Evolutionary conservation across 1,140 invertebrate genomes (phyloP).

Genomic region (Apocrypta bakeri): DNA sequence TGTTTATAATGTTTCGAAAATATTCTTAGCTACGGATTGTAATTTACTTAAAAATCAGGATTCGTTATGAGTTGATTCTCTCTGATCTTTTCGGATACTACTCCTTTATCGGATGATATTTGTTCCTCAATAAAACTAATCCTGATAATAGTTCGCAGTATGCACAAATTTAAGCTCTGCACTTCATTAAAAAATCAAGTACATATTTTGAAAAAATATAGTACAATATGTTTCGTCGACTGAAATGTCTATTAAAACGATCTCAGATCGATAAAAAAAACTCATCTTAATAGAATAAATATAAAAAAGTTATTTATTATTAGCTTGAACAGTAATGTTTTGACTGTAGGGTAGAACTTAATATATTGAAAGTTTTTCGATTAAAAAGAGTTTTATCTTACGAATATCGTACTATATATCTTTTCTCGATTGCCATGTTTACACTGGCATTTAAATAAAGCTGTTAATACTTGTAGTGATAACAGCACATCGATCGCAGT

Average conservation of each 20-base stretch:
- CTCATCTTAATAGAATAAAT: too few species aligned
- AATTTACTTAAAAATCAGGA: constrained; percentile 8
- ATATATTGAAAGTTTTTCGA: constrained; percentile 16
- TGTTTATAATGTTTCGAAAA: background rate
- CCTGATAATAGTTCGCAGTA: background rate
- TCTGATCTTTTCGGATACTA: too few species aligned
- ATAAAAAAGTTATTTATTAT: constrained; percentile 7
- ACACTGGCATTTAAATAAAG: constrained; percentile 22
- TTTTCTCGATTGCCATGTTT: constrained; percentile 8
- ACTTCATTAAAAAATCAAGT: background rate
- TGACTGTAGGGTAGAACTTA: background rate
- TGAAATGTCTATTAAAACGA: background rate
- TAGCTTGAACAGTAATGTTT: constrained; percentile 13
- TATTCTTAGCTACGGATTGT: background rate
- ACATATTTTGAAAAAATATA: background rate
- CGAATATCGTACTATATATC: constrained; percentile 26
- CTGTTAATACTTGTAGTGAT: background rate
- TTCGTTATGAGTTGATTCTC: background rate
- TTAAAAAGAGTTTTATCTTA: background rate
- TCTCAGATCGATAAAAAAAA: background rate
- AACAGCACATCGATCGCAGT: background rate
- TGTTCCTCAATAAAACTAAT: background rate
- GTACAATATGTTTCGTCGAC: background rate
- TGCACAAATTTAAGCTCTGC: background rate
- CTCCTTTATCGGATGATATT: too few species aligned